phyloP scores from a whole-genome alignment of 2,797 vertebrate species.

The Eulemur coronatus region DNA sequence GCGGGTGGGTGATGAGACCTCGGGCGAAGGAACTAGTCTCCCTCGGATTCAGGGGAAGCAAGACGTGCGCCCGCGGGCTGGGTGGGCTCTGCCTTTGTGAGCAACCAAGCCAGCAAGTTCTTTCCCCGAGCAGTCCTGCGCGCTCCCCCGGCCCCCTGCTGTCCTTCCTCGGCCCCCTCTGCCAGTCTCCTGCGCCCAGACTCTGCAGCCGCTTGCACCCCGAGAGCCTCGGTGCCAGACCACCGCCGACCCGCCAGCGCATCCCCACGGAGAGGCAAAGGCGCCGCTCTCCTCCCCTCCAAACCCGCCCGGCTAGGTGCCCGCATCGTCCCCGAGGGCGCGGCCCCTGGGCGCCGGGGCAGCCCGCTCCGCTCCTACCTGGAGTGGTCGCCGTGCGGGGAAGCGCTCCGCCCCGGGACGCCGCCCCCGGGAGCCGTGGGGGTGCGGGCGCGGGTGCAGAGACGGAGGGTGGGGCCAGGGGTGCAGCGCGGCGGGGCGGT shows the following conservation, averaged over 20 bases:
- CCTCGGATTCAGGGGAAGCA: not conserved
- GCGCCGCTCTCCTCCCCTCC: not conserved
- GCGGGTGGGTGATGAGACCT: not conserved
- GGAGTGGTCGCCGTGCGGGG: not conserved
- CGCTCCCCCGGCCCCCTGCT: not conserved
- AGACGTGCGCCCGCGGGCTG: not conserved
- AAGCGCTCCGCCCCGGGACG: not conserved
- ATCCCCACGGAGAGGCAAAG: not conserved
- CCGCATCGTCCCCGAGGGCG: not conserved
- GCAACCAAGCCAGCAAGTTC: not conserved
- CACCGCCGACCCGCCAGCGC: not conserved
- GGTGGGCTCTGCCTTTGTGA: not conserved
- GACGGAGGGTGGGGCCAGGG: too few relatives aligned
- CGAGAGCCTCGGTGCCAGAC: not conserved
- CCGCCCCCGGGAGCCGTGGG: not conserved
- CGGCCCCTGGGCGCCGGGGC: not conserved
- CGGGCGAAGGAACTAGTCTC: not conserved
- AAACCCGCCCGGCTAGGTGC: not conserved
- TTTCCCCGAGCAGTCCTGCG: not conserved
- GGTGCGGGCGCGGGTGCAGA: not conserved
- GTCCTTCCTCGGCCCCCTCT: not conserved
- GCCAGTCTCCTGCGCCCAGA: not conserved
- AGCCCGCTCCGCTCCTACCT: slow-evolving; percentile 47
- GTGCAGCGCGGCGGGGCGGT: not conserved
- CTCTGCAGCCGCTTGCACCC: not conserved